Evolutionary conservation across 2,797 vertebrate genomes (phyloP).

Genomic region (Megaceryle alcyon): DNA sequence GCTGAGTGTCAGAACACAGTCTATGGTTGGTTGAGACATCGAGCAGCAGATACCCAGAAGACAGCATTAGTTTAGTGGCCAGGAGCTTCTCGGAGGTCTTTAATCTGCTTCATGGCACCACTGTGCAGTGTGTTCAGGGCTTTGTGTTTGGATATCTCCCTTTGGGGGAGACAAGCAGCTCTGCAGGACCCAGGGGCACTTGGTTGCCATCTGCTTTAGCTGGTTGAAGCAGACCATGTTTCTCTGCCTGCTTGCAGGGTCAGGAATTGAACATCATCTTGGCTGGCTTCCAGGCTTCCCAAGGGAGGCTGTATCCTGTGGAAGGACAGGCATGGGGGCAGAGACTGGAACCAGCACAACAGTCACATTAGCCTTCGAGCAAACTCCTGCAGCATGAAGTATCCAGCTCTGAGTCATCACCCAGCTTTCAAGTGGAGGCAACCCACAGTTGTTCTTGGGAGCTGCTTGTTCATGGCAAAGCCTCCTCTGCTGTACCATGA

Average conservation of each 20-base stretch:
- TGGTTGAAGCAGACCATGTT: not conserved
- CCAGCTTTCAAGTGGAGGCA: not conserved
- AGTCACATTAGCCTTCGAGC: too few relatives aligned
- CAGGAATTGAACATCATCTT: not conserved
- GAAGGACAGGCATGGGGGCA: not conserved
- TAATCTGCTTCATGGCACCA: not conserved
- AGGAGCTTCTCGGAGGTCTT: not conserved
- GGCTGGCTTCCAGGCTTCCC: not conserved
- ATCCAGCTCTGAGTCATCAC: accelerated
- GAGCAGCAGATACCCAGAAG: not conserved
- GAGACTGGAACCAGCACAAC: not conserved
- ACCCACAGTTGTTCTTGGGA: not conserved
- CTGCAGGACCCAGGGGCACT: not conserved
- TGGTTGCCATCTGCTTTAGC: not conserved
- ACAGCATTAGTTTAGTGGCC: not conserved
- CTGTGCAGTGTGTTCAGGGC: not conserved
- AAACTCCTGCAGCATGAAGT: accelerated
- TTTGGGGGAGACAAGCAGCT: not conserved
- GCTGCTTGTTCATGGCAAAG: not conserved
- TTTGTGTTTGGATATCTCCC: not conserved
- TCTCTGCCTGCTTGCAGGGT: not conserved
- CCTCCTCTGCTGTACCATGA: not conserved
- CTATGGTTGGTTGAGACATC: not conserved
- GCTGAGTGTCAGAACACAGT: not conserved
- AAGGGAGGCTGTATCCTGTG: not conserved